phyloP scores from a whole-genome alignment of 2,888 invertebrate species.

The Drosophila diplacantha region DNA sequence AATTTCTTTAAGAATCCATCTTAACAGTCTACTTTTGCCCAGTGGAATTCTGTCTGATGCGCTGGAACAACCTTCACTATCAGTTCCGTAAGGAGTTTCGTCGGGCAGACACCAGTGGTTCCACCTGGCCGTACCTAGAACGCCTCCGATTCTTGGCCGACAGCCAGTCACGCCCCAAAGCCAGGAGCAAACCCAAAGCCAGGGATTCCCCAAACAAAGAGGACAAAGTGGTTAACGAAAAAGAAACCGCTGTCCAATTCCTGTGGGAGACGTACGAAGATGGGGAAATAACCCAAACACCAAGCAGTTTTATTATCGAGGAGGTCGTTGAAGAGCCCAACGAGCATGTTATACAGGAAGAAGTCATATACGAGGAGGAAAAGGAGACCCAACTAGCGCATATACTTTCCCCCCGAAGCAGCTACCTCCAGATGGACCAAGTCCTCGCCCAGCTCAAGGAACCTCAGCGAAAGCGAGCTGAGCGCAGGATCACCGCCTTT shows the following conservation, averaged over 20 bases:
- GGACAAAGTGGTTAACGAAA: neutral
- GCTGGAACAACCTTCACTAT: constrained; percentile 71
- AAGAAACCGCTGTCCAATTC: constrained; percentile 14
- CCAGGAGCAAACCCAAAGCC: constrained; percentile 10
- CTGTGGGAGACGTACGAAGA: constrained; percentile 44
- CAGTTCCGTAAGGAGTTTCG: constrained; percentile 71
- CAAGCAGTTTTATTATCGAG: constrained; percentile 53
- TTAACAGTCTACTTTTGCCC: neutral
- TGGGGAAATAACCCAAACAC: constrained; percentile 27
- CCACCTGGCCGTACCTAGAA: constrained; percentile 71
- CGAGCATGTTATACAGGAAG: constrained; percentile 57
- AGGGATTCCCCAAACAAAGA: neutral
- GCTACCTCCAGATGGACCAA: constrained; percentile 51
- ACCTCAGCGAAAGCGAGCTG: constrained; percentile 46
- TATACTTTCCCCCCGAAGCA: constrained; percentile 23
- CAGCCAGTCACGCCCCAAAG: constrained; percentile 22
- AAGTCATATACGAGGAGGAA: constrained; percentile 57
- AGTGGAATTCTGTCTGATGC: constrained; percentile 73
- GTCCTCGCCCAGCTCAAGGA: constrained; percentile 54
- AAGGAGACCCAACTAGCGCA: constrained; percentile 27
- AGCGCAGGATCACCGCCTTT: constrained; percentile 66
- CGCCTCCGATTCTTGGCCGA: constrained; percentile 60
- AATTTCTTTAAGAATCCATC: too few species aligned
- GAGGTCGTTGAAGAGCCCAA: constrained; percentile 50
- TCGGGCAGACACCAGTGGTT: constrained; percentile 49